Conservation (phyloP, 2,888 invertebrate species). For the Polyommatus iphigenia region DNA sequence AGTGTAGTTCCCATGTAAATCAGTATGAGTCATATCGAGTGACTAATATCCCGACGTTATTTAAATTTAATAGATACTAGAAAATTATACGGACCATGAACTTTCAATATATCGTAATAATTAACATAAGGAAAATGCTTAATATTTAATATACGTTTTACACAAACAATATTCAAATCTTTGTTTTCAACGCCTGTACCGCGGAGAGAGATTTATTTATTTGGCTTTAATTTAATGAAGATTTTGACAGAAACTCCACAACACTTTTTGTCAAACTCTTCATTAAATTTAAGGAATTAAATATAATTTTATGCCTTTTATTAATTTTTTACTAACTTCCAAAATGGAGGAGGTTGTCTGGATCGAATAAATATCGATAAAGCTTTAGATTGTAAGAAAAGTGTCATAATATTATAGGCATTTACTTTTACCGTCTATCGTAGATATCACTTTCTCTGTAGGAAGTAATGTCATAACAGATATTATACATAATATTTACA, state of each 20-base stretch:
- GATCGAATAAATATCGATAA: too few relatives aligned
- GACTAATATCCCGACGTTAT: neutral
- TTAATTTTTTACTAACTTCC: too few relatives aligned
- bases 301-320: too few relatives aligned
- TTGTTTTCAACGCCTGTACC: neutral
- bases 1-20: neutral
- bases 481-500: conserved; percentile 21
- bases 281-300: too few relatives aligned
- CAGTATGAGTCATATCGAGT: neutral
- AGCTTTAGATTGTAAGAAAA: neutral
- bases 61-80: neutral
- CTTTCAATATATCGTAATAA: neutral
- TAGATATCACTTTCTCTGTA: conserved; percentile 17
- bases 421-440: neutral
- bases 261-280: too few relatives aligned
- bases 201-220: too few relatives aligned
- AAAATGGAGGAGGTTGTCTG: too few relatives aligned
- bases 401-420: neutral
- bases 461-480: conserved; percentile 22
- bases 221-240: neutral
- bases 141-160: neutral
- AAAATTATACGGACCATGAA: neutral
- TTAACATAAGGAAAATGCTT: neutral
- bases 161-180: neutral
- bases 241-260: neutral